Evolutionary conservation across 2,888 invertebrate genomes (phyloP).

Genomic region (Ceratothoa steindachneri): DNA sequence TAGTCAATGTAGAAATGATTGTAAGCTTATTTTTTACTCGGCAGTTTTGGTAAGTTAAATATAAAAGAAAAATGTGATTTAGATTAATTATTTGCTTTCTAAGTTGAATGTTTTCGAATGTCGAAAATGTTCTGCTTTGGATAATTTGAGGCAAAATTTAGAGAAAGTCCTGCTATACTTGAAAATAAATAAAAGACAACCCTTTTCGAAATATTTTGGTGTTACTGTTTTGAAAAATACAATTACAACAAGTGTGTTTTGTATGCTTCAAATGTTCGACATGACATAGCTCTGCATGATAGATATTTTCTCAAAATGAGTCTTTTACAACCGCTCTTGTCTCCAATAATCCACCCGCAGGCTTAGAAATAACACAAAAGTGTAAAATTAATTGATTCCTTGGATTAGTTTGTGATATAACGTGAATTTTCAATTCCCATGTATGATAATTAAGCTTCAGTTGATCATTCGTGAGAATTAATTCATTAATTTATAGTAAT

Average conservation of each 20-base stretch:
- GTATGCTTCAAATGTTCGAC: slow-evolving; percentile 1
- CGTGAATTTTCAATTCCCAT: too few relatives aligned
- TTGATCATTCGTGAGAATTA: too few relatives aligned
- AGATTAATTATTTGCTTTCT: not conserved
- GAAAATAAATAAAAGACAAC: not conserved
- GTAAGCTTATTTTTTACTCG: not conserved
- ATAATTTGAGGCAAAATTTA: not conserved
- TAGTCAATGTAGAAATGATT: slow-evolving; percentile 4
- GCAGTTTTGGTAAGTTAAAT: not conserved
- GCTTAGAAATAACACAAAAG: too few relatives aligned
- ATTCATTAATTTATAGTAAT: too few relatives aligned
- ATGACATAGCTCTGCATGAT: not conserved
- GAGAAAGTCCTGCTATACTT: not conserved
- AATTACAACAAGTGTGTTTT: too few relatives aligned
- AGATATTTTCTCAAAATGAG: not conserved
- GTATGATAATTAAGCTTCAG: too few relatives aligned
- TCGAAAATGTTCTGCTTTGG: not conserved
- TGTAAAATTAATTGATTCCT: too few relatives aligned
- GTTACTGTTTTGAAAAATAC: too few relatives aligned
- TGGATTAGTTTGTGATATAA: too few relatives aligned
- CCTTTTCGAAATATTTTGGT: too few relatives aligned
- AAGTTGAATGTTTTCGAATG: not conserved
- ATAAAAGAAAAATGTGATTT: too few relatives aligned
- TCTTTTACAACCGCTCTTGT: not conserved
- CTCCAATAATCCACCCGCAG: too few relatives aligned